Percentiles rank a stretch among this genome's conserved stretches.
These are phyloP conservation scores for Zaprionus ghesquierei DNA, from an alignment of 1,140 invertebrate genomes.

Conservation along the genomic window DNA sequence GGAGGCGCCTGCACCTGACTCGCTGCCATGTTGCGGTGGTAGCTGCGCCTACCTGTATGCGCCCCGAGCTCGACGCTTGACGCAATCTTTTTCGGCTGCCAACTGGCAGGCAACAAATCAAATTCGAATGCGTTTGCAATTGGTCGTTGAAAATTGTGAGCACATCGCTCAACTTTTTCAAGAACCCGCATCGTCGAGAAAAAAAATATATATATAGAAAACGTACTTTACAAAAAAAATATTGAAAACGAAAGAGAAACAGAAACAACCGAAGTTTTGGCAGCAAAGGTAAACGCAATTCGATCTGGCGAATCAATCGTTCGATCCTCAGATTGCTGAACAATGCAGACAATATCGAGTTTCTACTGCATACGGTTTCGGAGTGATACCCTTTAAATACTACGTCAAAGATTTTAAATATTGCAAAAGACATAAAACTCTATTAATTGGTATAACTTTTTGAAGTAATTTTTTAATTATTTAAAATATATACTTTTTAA, in stretches of 20 bases:
- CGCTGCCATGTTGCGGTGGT: conserved; percentile 35
- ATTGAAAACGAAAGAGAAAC: not conserved
- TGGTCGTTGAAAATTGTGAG: conserved; percentile 32
- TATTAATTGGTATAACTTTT: no score
- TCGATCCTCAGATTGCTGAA: conserved; percentile 9
- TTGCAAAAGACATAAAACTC: no score
- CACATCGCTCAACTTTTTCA: not conserved
- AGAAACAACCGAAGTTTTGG: not conserved
- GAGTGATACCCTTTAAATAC: no score
- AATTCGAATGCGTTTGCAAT: conserved; percentile 71
- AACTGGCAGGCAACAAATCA: conserved; percentile 68
- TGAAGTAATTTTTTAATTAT: no score
- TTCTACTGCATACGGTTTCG: no score
- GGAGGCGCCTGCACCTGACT: conserved; percentile 52
- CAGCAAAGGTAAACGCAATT: not conserved
- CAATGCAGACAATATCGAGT: not conserved
- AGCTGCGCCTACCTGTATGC: conserved; percentile 20
- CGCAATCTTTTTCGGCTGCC: not conserved
- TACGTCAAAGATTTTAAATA: no score
- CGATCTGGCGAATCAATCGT: not conserved
- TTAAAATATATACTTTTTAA: no score
- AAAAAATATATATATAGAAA: not conserved
- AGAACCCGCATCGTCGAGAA: conserved; percentile 17
- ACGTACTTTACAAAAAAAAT: not conserved
- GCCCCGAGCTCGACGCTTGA: not conserved